Evolutionary conservation across 2,888 invertebrate genomes (phyloP), one percentile per base, ranked within the genome.

Genomic region (Nysson spinosus): DNA sequence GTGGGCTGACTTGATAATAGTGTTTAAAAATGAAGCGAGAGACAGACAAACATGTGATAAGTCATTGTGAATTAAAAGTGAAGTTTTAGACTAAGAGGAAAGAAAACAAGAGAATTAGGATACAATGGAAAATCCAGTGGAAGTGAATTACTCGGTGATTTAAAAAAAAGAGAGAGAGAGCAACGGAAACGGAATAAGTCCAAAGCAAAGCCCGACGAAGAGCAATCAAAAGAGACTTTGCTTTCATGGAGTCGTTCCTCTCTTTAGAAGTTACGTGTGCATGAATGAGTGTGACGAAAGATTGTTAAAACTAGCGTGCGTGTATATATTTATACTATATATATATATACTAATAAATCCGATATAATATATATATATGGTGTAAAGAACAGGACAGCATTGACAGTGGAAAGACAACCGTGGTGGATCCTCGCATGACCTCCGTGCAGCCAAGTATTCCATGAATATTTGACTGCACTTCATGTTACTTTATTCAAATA

Each of bases 251-350:
- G 85, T 81, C 78, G 84, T 85, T 79, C 73, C 71, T 81, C 75
- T 81, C 87, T 83, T 85, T 73, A 67, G 61, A 65, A 57, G 77
- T 72, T 72, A 73, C 69, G 78, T 75, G 69, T 80, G 79, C 65
- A 60, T 79, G 82, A 68, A 58, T 78, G 82, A 73, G 74, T 82
- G 80, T 74, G 78, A 77, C 72, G 78, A 72, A 79, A 78, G 79
- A 81, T 84, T 84, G 82, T 84, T 84, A 80, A 78, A 78, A 81
- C 77, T 82, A 82, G 84, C 79, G 77, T 83, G 85, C 78, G 80
- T 86, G 85, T 86, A 86, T 80, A 86, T 86, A 84, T 86, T 84
- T 85, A 80, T 83, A 83, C 81, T 83, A 84, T 84, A 81, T 81
- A 83, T 77, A 75, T 77, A 76, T 72, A 80, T 70, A 80, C 74